Conservation (phyloP, 2,113 vertebrate species). For the Talpa occidentalis region DNA sequence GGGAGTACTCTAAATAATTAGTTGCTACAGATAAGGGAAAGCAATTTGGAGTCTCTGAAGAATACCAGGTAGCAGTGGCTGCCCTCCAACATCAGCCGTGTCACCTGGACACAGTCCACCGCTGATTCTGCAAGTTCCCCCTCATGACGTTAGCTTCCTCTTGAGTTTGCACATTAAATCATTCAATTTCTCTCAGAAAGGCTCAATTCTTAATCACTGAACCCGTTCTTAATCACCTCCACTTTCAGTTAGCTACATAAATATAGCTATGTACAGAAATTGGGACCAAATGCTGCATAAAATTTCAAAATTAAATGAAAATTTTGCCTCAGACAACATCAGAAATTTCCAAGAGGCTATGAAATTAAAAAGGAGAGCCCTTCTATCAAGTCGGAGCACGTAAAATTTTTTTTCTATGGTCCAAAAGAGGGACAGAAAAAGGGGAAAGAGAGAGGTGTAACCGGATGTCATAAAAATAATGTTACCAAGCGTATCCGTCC, state of each 20-base stretch:
- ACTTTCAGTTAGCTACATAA: slow-evolving; percentile 8
- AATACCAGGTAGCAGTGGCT: neutral
- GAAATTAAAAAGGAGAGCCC: neutral
- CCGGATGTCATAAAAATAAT: neutral
- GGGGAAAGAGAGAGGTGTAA: neutral
- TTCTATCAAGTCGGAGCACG: neutral
- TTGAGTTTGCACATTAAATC: slow-evolving; percentile 18
- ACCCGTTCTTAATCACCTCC: slow-evolving; percentile 26
- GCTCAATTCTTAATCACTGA: slow-evolving; percentile 16
- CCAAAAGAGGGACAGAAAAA: neutral
- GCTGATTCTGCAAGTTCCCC: neutral
- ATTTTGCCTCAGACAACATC: neutral
- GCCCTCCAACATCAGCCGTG: neutral
- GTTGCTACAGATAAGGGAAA: neutral
- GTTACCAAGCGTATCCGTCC: neutral
- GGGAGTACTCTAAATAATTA: slow-evolving; percentile 70
- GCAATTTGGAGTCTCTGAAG: neutral
- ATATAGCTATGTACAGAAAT: neutral
- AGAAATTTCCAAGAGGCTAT: slow-evolving; percentile 24
- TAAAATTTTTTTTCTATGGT: neutral
- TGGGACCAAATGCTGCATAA: neutral
- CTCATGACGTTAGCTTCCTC: neutral
- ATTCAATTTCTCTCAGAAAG: slow-evolving; percentile 22
- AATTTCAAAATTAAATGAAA: slow-evolving; percentile 39
- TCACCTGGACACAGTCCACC: neutral